Evolutionary conservation across 2,888 invertebrate genomes (phyloP).

Genomic region (Catocala nupta): DNA sequence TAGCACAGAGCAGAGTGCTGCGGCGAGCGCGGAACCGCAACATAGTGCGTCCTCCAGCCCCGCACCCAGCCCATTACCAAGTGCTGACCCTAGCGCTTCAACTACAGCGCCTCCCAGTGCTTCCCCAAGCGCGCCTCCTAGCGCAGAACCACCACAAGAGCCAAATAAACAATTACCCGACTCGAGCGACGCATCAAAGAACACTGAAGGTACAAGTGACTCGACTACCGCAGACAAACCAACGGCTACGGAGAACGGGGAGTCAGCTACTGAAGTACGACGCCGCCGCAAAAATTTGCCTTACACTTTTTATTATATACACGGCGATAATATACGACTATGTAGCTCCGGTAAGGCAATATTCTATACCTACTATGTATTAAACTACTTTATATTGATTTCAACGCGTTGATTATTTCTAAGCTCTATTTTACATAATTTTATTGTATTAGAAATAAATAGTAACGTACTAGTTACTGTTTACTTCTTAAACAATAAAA

Average conservation of each 20-base stretch:
- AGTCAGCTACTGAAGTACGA: conserved; percentile 1
- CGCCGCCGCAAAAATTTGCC: conserved; percentile 73
- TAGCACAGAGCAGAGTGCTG: conserved; percentile 11
- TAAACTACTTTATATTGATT: background rate
- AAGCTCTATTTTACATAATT: too few relatives aligned
- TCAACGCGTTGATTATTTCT: background rate
- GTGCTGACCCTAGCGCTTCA: background rate
- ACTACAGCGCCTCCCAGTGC: conserved; percentile 8
- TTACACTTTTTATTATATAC: conserved; percentile 93
- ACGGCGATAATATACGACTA: conserved; percentile 93
- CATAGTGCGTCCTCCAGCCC: conserved; percentile 5
- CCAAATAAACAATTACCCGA: background rate
- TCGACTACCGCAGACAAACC: background rate
- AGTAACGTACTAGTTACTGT: too few relatives aligned
- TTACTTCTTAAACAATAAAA: too few relatives aligned
- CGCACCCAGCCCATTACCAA: background rate
- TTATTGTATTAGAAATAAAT: too few relatives aligned
- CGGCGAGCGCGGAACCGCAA: conserved; percentile 5
- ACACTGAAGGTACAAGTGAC: background rate
- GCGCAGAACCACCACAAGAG: conserved; percentile 6
- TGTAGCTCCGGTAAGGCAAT: conserved; percentile 71
- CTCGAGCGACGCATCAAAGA: background rate
- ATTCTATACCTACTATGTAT: background rate
- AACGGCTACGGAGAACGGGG: background rate
- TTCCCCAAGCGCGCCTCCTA: conserved; percentile 13